A percentile compares a stretch with the other conserved stretches of the same genome.
These are phyloP conservation scores for Bombyx huttoni DNA, from an alignment of 2,888 invertebrate species.

Conservation along the genomic window DNA sequence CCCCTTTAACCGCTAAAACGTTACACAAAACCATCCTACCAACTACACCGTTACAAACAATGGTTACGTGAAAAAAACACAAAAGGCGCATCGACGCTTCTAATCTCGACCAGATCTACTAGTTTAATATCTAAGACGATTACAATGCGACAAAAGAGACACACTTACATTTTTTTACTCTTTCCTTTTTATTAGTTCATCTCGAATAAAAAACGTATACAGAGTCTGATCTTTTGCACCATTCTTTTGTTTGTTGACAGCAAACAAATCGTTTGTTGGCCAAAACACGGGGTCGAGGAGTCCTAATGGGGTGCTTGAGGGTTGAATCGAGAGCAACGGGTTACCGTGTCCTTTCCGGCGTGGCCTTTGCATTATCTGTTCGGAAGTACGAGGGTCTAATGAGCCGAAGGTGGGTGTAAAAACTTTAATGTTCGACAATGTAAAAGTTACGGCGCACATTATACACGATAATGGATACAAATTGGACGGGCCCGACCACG, in stretches of 20 bases:
- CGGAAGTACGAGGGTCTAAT: constrained; percentile 39
- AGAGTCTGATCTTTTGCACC: constrained; percentile 38
- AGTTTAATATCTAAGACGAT: constrained; percentile 62
- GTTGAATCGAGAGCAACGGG: constrained; percentile 61
- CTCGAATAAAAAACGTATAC: constrained; percentile 14
- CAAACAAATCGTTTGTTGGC: constrained; percentile 68
- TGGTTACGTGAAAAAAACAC: constrained; percentile 32
- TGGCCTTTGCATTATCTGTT: constrained; percentile 48
- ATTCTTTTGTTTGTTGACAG: constrained; percentile 65
- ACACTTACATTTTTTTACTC: constrained; percentile 45
- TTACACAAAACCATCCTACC: constrained; percentile 38
- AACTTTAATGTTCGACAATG: background rate
- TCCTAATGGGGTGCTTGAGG: constrained; percentile 55
- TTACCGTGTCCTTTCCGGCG: constrained; percentile 59
- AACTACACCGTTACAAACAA: constrained; percentile 32
- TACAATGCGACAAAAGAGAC: constrained; percentile 49
- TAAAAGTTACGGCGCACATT: background rate
- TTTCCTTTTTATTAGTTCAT: constrained; percentile 48
- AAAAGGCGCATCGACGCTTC: constrained; percentile 32
- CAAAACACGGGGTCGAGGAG: constrained; percentile 50
- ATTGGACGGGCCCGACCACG: background rate
- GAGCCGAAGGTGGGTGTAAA: constrained; percentile 20
- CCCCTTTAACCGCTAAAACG: constrained; percentile 52
- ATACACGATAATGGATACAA: background rate
- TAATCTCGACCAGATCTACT: constrained; percentile 47